Base-by-base conservation (phyloP, 1,140 invertebrate genomes). In the Drepana arcuata region DNA sequence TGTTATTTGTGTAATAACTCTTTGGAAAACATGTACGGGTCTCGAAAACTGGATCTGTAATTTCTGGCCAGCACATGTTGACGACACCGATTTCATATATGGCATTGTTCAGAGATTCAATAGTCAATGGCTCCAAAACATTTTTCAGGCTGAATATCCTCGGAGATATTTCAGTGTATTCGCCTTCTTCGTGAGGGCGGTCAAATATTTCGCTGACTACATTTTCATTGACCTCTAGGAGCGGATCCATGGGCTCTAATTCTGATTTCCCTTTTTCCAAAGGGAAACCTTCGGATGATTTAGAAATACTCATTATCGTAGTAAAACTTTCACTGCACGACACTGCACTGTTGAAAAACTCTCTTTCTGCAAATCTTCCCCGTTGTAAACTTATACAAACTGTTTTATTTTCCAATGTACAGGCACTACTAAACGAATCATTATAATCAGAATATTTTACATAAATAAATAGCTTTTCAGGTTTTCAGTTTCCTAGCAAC, bases 1-100 rank as follows among this genome's bases (percentile, higher is more conserved):
- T 81, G 5, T 82, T 89, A 53, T 93, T 90, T 24, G 85, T 88
- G 38, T 87, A 88, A 66, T 95, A 95, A 26, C 86, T 88, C 24
- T 85, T 71, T 0, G 93, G 92, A 65, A 91, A 89, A 50, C 86
- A 80, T 2, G 66, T 80, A 12, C 84, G 59, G 14, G 79, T 78
- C 49, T 86, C 79, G 48, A 88, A 87, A 12, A 83, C 64, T 29
- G 83, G 67, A 38, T 85, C 74, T 6, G 58, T 46, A 14, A 85
- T 77, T 48, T 86, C 73, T 0, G 78, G 74, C 78, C 78, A 82
- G 36, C 73, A 82, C 9, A 82, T 47, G 41, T 75, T 72, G 21
- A 82, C 47, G 1, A 82, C 57, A 2, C 74, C 78, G 3, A 82
- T 42, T 50, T 82, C 78, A 45, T 82, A 82, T 21, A 77, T 78